phyloP scores from a whole-genome alignment of 2,797 vertebrate genomes.

The Trematomus bernacchii region DNA sequence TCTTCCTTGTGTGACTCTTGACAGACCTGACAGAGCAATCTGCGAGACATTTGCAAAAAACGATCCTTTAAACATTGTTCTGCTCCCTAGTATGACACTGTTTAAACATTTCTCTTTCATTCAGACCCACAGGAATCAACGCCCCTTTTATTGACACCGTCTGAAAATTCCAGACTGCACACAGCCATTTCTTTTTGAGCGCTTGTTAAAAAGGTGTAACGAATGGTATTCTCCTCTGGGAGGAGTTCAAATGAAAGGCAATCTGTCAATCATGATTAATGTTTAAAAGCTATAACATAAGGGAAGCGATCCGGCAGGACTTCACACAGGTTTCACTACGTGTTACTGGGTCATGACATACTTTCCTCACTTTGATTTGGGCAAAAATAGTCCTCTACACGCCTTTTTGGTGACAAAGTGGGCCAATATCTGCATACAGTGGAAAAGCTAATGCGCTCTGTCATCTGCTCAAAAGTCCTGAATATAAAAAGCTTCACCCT shows the following conservation, averaged over 20 bases:
- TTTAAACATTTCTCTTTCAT: slow-evolving; percentile 72
- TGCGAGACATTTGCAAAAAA: slow-evolving; percentile 46
- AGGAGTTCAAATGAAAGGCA: slow-evolving; percentile 72
- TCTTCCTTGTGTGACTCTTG: slow-evolving; percentile 56
- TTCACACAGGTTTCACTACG: slow-evolving; percentile 76
- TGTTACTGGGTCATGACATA: slow-evolving; percentile 84
- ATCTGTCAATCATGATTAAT: slow-evolving; percentile 78
- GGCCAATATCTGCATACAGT: slow-evolving; percentile 82
- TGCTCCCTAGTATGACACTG: slow-evolving; percentile 47
- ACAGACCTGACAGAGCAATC: slow-evolving; percentile 68
- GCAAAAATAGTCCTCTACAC: slow-evolving; percentile 78
- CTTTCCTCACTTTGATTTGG: slow-evolving; percentile 78
- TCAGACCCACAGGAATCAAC: slow-evolving; percentile 69
- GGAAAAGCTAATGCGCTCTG: slow-evolving; percentile 76
- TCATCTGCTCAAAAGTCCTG: slow-evolving; percentile 74
- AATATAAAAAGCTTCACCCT: slow-evolving; percentile 71
- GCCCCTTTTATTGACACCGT: slow-evolving; percentile 69
- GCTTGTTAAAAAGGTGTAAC: slow-evolving; percentile 76
- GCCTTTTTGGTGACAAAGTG: slow-evolving; percentile 78
- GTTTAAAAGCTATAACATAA: slow-evolving; percentile 63
- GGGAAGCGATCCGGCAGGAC: slow-evolving; percentile 71
- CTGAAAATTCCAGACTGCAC: slow-evolving; percentile 62
- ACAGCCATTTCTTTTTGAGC: slow-evolving; percentile 63
- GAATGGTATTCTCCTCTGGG: slow-evolving; percentile 68
- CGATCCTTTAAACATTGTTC: slow-evolving; percentile 60